Base-by-base conservation (phyloP, 2,113 vertebrate species). In the Cololabis saira region DNA sequence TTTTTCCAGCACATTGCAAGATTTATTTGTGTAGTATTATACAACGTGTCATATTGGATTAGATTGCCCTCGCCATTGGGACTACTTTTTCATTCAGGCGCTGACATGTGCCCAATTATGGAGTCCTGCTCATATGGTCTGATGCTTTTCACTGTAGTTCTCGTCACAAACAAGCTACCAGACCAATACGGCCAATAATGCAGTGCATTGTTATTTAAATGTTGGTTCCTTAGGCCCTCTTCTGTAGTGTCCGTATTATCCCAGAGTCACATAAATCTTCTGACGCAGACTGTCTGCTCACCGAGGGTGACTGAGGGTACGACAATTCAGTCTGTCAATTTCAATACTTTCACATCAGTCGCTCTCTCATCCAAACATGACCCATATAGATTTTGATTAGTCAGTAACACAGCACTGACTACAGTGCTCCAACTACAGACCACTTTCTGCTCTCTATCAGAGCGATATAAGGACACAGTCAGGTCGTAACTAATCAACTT, bases 401-500 rank as follows among this genome's bases (percentile, higher is more conserved):
- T 67, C 65, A 63, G 27, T 70, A 72, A 47, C 17, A 57, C 49
- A 55, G 14, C 12, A 14, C 33, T 30, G 44, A 78, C 43, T 64
- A 19, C 24, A 33, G 2, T 62, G 14, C 42, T 16, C 27, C 54
- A 56, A 49, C 60, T 55, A 70, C 9, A 33, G 55, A 69, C 22
- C 57, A 61, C 74, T 18, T 75, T 53, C 65, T 61, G 44, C 63
- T 82, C 55, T 64, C 53, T 58, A 77, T 80, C 74, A 63, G 69
- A 78, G 71, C 63, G 76, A 52, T 58, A 72, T 80, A 67, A 80
- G 86, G 81, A 84, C 74, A 87, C 90, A 93, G 92, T 90, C 90
- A 90, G 91, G 90, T 92, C 90, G 88, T 81, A 89, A 81, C 76
- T 90, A 93, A 93, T 93, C 87, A 92, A 90, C 81, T 87, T 81